Base-by-base conservation (phyloP, 2,888 invertebrate genomes). In the Bimastos eiseni region DNA sequence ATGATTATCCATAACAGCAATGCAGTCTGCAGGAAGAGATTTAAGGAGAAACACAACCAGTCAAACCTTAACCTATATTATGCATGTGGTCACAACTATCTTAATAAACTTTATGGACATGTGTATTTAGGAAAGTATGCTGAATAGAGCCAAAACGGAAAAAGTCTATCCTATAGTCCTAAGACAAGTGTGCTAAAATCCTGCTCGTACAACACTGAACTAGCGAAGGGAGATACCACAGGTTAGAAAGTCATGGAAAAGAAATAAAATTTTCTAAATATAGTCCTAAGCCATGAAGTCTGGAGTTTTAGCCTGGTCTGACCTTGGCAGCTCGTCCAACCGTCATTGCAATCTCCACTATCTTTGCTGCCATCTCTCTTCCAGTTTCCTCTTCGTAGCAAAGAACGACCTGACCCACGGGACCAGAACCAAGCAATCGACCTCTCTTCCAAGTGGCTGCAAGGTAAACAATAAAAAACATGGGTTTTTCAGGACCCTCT, bases 401-500 rank as follows among this genome's bases (percentile, higher is more conserved):
- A 84, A 95, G 92, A 92, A 93, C 95, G 24, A 95, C 95, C 91
- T 95, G 94, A 49, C 95, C 95, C 93, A 95, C 95, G 3, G 95
- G 95, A 17, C 95, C 95, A 21, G 94, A 92, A 2, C 95, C 95
- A 55, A 95, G 92, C 84, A 93, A 92, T 38, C 93, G 92, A 36
- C 95, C 95, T 91, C 94, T 93, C 90, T 94, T 93, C 95, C 95
- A 95, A 91, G 95, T 94, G 0, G 93, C 93, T 86, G 86, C n/a
- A 36, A 86, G 34, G 1, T 33, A 83, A 6, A 41, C 41, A 15
- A 49, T 21, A 21, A 49, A 21, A 24, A 49, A 15, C 49, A 49
- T n/a, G n/a, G n/a, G 21, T 49, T 21, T 15, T 24, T 41, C 41
- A 11, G 6, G 41, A 17, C 4, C 19, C 19, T 21, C 15, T n/a